Base-by-base conservation (phyloP, 2,797 vertebrate genomes). In the Trichosurus vulpecula region DNA sequence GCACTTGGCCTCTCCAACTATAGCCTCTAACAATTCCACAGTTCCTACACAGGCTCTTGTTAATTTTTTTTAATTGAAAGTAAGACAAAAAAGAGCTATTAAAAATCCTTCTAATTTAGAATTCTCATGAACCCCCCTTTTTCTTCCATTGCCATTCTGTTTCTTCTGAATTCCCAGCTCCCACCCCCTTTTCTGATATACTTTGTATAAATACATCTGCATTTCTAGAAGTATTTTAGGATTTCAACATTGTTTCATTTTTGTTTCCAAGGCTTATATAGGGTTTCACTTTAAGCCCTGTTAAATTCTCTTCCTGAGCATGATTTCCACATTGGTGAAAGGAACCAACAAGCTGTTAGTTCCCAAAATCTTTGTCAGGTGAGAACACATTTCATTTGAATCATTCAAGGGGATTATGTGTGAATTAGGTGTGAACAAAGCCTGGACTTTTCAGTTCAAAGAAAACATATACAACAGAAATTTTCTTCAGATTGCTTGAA, bases 11-110 rank as follows among this genome's bases (percentile, higher is more conserved):
- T 57, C 51, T 54, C 55, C 30, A 91, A 94, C 4, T 81, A 47
- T 47, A 27, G 2, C 22, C 22, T 47, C 22, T 56, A 74, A 90
- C 9, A 90, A 87, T 10, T 14, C 54, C 6, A 31, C 6, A 29
- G 12, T 27, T 51, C 4, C 74, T 54, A 51, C 25, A 66, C 29
- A 52, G 0, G 57, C 54, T 41, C 31, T 41, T n/a, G 22, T 35
- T 53, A 89, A 25, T 95, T 13, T 89, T 61, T 57, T 92, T 91
- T 94, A n/a, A n/a, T 54, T 66, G 30, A 95, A 94, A 74, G 35
- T 22, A 74, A 90, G n/a, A 56, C 25, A 54, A 91, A 61, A 61
- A 22, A 87, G 41, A 30, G 57, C 6, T 61, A 52, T 47, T 93
- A 16, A 12, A 89, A 54, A 93, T 16, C n/a, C 25, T 91, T 54